phyloP scores from a whole-genome alignment of 2,113 vertebrate species.

The Neolamprologus longior region DNA sequence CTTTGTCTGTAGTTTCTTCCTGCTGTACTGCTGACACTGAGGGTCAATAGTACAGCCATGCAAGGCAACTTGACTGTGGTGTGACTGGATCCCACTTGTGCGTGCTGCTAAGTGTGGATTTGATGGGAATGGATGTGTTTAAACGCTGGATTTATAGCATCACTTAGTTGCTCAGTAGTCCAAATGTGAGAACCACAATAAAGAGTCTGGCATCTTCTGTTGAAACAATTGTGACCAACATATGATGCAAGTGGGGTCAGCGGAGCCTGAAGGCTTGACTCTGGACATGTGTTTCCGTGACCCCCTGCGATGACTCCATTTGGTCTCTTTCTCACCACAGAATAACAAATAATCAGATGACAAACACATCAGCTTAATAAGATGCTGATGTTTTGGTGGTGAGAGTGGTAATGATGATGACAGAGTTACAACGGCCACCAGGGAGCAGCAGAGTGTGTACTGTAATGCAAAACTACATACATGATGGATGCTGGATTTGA shows the following conservation, averaged over 20 bases:
- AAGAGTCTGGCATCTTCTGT: not conserved
- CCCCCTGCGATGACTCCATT: not conserved
- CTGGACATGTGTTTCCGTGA: not conserved
- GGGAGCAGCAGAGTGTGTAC: slow-evolving; percentile 58
- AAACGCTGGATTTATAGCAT: not conserved
- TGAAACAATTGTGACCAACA: not conserved
- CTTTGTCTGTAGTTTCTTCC: slow-evolving; percentile 11
- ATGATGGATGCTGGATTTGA: not conserved
- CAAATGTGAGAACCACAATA: slow-evolving; percentile 21
- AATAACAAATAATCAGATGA: not conserved
- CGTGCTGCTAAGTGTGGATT: slow-evolving; percentile 28
- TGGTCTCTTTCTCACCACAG: not conserved
- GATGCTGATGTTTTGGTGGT: not conserved
- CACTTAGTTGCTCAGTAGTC: not conserved
- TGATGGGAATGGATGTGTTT: not conserved
- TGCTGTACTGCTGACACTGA: slow-evolving; percentile 27
- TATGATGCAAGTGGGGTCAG: slow-evolving; percentile 2
- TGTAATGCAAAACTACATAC: not conserved
- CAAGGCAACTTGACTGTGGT: not conserved
- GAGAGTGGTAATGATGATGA: not conserved
- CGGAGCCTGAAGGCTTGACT: not conserved
- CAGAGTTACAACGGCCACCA: slow-evolving; percentile 48
- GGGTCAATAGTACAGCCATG: slow-evolving; percentile 37
- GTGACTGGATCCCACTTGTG: slow-evolving; percentile 13
- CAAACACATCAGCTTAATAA: slow-evolving; percentile 1